phyloP scores from a whole-genome alignment of 2,797 vertebrate genomes.

The Sebastolobus altivelis region DNA sequence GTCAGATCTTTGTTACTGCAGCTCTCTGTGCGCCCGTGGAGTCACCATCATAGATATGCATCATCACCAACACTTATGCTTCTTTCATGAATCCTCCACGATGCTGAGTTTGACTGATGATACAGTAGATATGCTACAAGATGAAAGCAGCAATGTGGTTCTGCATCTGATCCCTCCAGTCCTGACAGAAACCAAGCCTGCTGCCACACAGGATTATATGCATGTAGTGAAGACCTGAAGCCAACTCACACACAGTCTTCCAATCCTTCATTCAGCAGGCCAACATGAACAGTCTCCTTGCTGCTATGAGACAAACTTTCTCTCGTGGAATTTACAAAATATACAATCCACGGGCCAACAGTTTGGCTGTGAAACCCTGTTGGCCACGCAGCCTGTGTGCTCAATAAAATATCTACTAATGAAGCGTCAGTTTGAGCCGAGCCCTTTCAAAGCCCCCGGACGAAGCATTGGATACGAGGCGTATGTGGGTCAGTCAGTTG shows the following conservation, averaged over 20 bases:
- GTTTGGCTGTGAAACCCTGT: slow-evolving; percentile 51
- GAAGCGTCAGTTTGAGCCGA: slow-evolving; percentile 44
- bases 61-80: slow-evolving; percentile 35
- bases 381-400: slow-evolving; percentile 27
- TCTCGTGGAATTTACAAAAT: slow-evolving; percentile 46
- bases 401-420: slow-evolving; percentile 55
- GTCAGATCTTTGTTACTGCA: slow-evolving; percentile 64
- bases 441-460: slow-evolving; percentile 30
- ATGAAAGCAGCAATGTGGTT: slow-evolving; percentile 49
- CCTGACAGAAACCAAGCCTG: slow-evolving; percentile 45
- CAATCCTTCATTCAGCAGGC: slow-evolving; percentile 32
- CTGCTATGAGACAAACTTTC: slow-evolving; percentile 55
- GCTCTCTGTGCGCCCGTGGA: slow-evolving; percentile 28
- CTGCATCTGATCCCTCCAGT: slow-evolving; percentile 42
- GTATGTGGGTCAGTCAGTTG: slow-evolving; percentile 72
- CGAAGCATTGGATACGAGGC: slow-evolving; percentile 30
- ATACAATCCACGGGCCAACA: slow-evolving; percentile 26
- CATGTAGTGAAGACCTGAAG: slow-evolving; percentile 32
- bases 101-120: slow-evolving; percentile 48
- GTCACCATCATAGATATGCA: slow-evolving; percentile 44
- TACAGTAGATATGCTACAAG: slow-evolving; percentile 39
- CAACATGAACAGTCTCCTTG: slow-evolving; percentile 49
- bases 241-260: slow-evolving; percentile 60
- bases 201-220: slow-evolving; percentile 34
- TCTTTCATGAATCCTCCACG: slow-evolving; percentile 45